Evolutionary conservation across 2,888 invertebrate species (phyloP).

Genomic region (Yponomeuta cagnagella): DNA sequence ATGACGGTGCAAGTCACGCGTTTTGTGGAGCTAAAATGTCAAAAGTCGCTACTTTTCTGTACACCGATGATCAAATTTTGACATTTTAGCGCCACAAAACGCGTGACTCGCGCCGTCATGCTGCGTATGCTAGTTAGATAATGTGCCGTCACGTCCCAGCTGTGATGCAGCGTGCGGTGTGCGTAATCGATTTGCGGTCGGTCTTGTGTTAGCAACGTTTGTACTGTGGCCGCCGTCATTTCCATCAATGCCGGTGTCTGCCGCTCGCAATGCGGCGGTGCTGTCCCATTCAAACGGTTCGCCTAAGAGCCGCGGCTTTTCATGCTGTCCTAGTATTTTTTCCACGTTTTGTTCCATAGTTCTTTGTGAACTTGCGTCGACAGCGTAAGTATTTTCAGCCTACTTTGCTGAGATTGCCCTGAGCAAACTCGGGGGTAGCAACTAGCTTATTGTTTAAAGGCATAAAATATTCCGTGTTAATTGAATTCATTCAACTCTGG

Average conservation of each 20-base stretch:
- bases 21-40: no score
- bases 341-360: not conserved
- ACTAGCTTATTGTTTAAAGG: not conserved
- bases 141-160: not conserved
- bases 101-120: no score
- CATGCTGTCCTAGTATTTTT: not conserved
- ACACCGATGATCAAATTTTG: no score
- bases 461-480: not conserved
- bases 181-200: not conserved
- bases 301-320: not conserved
- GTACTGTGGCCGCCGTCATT: not conserved
- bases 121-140: not conserved
- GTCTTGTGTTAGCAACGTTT: not conserved
- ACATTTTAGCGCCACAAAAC: no score
- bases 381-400: not conserved
- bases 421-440: not conserved
- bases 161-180: not conserved
- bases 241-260: not conserved
- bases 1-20: no score
- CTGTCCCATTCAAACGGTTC: not conserved
- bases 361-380: not conserved
- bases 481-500: not conserved
- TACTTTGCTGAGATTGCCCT: not conserved
- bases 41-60: no score
- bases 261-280: not conserved